Evolutionary conservation across 2,888 invertebrate species (phyloP).

Genomic region (Megastigmus dorsalis): DNA sequence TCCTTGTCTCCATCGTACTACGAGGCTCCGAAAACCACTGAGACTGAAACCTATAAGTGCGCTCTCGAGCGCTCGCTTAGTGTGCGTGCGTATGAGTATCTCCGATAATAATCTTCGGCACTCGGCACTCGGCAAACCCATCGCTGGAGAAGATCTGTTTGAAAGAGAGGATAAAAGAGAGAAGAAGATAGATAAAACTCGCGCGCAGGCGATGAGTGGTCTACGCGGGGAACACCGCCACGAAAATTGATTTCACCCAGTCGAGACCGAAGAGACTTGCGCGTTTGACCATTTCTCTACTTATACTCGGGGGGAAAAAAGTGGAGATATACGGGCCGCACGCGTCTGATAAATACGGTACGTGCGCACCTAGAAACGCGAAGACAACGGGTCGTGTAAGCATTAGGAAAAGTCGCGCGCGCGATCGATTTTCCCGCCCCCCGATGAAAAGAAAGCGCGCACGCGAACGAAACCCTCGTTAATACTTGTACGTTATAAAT

Average conservation of each 20-base stretch:
- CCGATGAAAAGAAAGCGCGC: neutral
- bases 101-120: neutral
- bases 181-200: too few relatives aligned
- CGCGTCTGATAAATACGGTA: too few relatives aligned
- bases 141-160: too few relatives aligned
- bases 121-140: neutral
- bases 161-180: too few relatives aligned
- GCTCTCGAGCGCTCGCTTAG: neutral
- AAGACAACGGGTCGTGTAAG: too few relatives aligned
- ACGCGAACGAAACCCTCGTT: neutral
- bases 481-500: constrained; percentile 3
- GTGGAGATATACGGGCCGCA: too few relatives aligned
- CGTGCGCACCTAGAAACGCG: neutral
- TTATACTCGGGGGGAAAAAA: too few relatives aligned
- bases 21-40: constrained; percentile 8
- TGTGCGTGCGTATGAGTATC: neutral
- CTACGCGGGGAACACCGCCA: neutral
- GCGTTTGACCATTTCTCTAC: too few relatives aligned
- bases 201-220: neutral
- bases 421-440: constrained; percentile 29
- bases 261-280: too few relatives aligned
- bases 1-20: neutral
- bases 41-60: too few relatives aligned
- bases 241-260: constrained; percentile 6
- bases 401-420: neutral